Evolutionary conservation across 2,888 invertebrate species (phyloP), one percentile per base, ranked within the genome.

Genomic region (Mythimna lalbum): DNA sequence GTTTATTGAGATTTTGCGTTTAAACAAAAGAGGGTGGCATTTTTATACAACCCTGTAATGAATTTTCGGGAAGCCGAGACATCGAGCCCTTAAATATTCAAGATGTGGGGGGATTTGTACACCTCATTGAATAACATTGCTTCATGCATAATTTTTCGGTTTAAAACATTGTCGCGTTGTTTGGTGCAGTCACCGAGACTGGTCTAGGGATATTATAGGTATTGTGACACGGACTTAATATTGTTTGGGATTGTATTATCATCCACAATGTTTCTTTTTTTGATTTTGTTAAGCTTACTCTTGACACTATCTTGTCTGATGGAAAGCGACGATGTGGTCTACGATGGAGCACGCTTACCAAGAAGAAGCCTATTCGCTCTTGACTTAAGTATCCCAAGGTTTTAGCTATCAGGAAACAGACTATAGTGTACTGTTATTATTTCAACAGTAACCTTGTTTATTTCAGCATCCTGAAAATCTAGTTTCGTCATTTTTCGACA

Each of bases 71-170:
- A 87, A 82, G 84, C 85, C 87, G 87, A 93, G 94, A 93, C 95
- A 93, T 92, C 84, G 90, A 82, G 78, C 73, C 81, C 90, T 95
- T 90, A 95, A 95, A 94, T 92, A 95, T 95, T 94, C 92, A 94
- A 85, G 90, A 90, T 88, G 90, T 88, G 87, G 92, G 92, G 86
- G 89, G 85, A 89, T 90, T 89, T 87, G 93, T 93, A 87, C 92
- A 94, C 94, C 93, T 94, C 94, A 95, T 95, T 95, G 95, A 95
- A 94, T 95, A 93, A 93, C 94, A 93, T 94, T 90, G 93, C 90
- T 90, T 94, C 94, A 94, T 95, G 94, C 92, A 95, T 95, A 94
- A 93, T 94, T 95, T 94, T 94, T 89, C 78, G 85, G 85, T 84
- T 85, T 85, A 83, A 39, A 88, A 89, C n/a, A 87, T 89, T 90